Evolutionary conservation across 2,797 vertebrate genomes (phyloP).

Genomic region (Lutjanus argentimaculatus): DNA sequence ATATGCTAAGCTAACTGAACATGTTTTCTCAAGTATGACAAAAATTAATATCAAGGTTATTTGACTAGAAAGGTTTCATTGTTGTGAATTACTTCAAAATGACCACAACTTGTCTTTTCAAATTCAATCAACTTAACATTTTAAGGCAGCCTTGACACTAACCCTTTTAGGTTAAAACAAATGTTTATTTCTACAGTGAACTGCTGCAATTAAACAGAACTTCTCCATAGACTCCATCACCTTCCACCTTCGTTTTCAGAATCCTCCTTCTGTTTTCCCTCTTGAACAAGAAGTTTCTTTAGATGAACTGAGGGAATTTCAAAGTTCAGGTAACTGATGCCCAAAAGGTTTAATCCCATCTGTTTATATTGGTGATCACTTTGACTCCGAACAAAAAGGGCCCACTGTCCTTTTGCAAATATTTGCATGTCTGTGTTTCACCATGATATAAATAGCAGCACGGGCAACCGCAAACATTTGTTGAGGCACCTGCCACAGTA

Average conservation of each 20-base stretch:
- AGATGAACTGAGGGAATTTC: constrained; percentile 46
- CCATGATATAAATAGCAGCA: constrained; percentile 87
- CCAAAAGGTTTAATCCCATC: constrained; percentile 76
- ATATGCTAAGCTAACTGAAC: no score
- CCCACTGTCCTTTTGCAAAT: constrained; percentile 84
- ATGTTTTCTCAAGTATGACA: no score
- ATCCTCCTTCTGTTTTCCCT: background rate
- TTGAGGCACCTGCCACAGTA: constrained; percentile 86
- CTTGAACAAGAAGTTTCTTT: constrained; percentile 28
- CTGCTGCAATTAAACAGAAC: background rate
- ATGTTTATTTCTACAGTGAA: no score
- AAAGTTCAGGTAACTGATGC: constrained; percentile 52
- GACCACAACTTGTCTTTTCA: no score
- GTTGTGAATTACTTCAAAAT: no score
- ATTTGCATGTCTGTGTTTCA: constrained; percentile 85
- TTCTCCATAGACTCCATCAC: background rate
- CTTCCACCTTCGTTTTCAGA: constrained; percentile 8
- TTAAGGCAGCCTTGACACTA: no score
- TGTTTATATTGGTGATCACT: constrained; percentile 79
- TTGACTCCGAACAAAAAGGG: constrained; percentile 79
- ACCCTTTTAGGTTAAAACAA: no score
- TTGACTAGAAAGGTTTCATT: no score
- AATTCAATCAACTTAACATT: no score
- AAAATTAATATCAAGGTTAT: no score
- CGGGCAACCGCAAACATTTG: constrained; percentile 86